Percentiles rank a stretch among this genome's conserved stretches.
These are phyloP conservation scores for Nettapus auritus DNA, from an alignment of 2,113 vertebrate species.

Conservation along the genomic window DNA sequence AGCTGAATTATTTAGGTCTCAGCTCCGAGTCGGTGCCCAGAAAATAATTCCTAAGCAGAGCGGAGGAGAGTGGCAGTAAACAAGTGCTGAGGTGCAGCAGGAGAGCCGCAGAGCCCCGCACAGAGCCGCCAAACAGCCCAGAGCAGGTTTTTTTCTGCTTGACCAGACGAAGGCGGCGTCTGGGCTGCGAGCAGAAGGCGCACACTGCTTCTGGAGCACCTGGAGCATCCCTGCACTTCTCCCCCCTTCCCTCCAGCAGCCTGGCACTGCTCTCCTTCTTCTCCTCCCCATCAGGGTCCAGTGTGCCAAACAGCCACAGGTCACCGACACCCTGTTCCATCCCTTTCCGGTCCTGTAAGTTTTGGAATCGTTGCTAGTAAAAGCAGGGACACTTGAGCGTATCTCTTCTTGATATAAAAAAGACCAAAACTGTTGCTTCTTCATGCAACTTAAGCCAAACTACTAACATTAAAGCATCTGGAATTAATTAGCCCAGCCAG, in stretches of 20 bases:
- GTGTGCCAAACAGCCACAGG: not conserved
- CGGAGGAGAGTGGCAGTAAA: not conserved
- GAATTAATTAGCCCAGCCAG: conserved; percentile 49
- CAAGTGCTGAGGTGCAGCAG: not conserved
- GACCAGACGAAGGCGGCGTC: not conserved
- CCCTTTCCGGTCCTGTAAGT: not conserved
- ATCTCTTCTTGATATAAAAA: conserved; percentile 23
- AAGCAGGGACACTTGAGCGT: not conserved
- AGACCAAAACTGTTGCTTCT: not conserved
- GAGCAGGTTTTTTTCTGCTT: not conserved
- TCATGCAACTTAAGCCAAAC: conserved; percentile 6
- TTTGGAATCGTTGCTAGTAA: not conserved
- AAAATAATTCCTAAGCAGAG: not conserved
- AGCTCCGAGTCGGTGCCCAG: not conserved
- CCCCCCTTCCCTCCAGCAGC: not conserved
- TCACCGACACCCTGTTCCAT: not conserved
- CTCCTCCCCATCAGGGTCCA: not conserved
- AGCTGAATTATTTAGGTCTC: conserved; percentile 36
- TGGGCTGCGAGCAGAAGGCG: not conserved
- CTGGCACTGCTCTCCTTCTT: not conserved
- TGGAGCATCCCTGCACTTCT: not conserved
- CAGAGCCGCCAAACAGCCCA: not conserved
- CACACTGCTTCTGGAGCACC: not conserved
- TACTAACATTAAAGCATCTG: conserved; percentile 45
- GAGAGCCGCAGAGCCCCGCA: not conserved